phyloP scores from a whole-genome alignment of 2,797 vertebrate species.

The Cossypha polioptera region DNA sequence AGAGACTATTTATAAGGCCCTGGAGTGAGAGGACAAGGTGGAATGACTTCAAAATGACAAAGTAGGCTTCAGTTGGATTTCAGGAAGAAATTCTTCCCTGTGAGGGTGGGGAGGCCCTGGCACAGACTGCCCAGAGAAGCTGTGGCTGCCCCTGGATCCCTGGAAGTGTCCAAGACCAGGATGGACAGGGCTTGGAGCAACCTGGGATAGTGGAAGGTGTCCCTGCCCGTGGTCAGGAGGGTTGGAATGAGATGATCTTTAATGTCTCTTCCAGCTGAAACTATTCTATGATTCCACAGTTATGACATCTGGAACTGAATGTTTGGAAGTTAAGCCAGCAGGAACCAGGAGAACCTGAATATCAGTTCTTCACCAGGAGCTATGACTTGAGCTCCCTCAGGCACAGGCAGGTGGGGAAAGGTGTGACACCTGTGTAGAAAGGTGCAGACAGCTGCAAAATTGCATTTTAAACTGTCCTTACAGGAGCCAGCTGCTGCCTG shows the following conservation, averaged over 20 bases:
- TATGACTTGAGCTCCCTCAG: rapidly evolving
- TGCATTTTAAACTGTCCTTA: not conserved
- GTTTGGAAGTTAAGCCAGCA: not conserved
- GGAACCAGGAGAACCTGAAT: not conserved
- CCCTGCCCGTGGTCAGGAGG: rapidly evolving
- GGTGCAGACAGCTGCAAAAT: not conserved
- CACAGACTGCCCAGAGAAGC: not conserved
- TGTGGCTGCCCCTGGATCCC: not conserved
- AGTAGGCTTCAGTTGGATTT: not conserved
- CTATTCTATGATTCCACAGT: not conserved
- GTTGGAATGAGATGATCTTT: rapidly evolving
- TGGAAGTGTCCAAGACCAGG: not conserved
- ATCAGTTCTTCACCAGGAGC: not conserved
- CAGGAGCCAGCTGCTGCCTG: not conserved
- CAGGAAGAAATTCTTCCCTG: not conserved
- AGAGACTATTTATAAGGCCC: not conserved
- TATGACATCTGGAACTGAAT: not conserved
- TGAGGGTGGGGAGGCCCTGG: rapidly evolving
- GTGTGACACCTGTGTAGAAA: not conserved
- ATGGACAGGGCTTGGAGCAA: rapidly evolving
- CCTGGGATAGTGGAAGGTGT: rapidly evolving
- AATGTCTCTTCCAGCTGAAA: not conserved
- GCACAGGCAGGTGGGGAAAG: not conserved
- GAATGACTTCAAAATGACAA: not conserved
- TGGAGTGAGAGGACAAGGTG: not conserved